These are phyloP conservation scores for Baccha elongata DNA, from an alignment of 2,888 invertebrate genomes.

Conservation along the genomic window DNA sequence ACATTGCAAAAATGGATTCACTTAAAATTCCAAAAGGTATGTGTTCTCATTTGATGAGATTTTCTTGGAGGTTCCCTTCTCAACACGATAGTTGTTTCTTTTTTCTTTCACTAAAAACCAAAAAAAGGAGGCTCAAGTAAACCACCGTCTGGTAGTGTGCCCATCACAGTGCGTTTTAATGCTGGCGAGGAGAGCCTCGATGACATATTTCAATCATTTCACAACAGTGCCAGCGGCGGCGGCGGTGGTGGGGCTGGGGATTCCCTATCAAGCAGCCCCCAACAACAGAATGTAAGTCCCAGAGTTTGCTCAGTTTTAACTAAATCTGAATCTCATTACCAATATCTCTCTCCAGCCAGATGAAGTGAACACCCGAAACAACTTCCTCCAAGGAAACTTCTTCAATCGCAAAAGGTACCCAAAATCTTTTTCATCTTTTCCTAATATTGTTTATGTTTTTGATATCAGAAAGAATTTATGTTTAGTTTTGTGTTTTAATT, in stretches of 20 bases:
- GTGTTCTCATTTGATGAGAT: conserved; percentile 35
- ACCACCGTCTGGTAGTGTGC: conserved; percentile 77
- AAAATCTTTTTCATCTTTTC: neutral
- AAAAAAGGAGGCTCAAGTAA: conserved; percentile 76
- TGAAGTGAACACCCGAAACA: conserved; percentile 81
- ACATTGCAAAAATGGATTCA: conserved; percentile 79
- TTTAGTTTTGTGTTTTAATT: conserved; percentile 16
- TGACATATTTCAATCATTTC: conserved; percentile 81
- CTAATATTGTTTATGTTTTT: conserved; percentile 1
- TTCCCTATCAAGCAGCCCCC: conserved; percentile 81
- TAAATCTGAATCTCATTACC: conserved; percentile 34
- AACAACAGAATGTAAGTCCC: conserved; percentile 76
- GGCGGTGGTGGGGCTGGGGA: conserved; percentile 75
- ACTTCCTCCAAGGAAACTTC: conserved; percentile 80
- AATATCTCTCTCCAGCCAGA: conserved; percentile 76
- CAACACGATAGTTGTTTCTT: neutral
- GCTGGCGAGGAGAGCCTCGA: conserved; percentile 82
- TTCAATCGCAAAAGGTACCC: conserved; percentile 81
- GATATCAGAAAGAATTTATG: conserved; percentile 41
- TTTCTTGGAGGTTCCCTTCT: neutral
- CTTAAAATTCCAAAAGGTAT: conserved; percentile 81
- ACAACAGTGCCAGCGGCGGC: conserved; percentile 75
- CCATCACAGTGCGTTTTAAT: conserved; percentile 82
- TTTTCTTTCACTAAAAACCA: conserved; percentile 19
- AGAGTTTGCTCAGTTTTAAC: conserved; percentile 51